These are phyloP conservation scores for Thalassaphorura encarpata DNA, from an alignment of 1,140 invertebrate genomes.

Conservation along the genomic window DNA sequence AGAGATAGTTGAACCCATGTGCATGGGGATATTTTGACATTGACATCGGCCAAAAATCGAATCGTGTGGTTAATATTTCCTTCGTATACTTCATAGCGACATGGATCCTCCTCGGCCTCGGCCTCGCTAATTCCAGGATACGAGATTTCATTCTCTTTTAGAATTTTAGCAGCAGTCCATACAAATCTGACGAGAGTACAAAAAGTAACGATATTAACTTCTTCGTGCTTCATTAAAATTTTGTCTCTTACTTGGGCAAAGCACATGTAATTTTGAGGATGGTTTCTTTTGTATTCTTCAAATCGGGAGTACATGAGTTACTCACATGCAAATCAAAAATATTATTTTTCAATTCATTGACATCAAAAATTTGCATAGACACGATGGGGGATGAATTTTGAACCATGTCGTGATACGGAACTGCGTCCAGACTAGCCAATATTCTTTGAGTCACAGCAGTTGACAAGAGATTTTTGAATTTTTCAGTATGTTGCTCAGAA, in stretches of 20 bases:
- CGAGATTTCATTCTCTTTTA: constrained; percentile 3
- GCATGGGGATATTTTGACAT: neutral
- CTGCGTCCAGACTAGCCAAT: neutral
- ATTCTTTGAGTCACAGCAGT: neutral
- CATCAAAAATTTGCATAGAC: neutral
- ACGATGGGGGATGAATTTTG: neutral
- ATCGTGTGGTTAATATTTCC: constrained; percentile 17
- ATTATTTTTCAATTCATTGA: neutral
- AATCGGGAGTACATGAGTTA: no score
- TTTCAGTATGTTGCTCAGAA: neutral
- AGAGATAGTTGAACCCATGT: neutral
- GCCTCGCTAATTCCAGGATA: no score
- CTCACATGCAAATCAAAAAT: constrained; percentile 9
- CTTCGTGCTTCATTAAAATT: constrained; percentile 13
- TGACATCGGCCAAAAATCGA: constrained; percentile 21
- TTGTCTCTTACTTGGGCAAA: constrained; percentile 2
- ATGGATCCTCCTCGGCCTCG: constrained; percentile 4
- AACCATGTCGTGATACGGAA: constrained; percentile 1
- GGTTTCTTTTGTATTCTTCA: no score
- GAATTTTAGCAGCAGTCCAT: constrained; percentile 7
- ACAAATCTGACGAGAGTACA: constrained; percentile 6
- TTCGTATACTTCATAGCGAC: constrained; percentile 21
- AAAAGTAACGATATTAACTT: constrained; percentile 11
- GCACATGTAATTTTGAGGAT: neutral
- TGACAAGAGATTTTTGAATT: constrained; percentile 8